These are phyloP conservation scores for Pomacea canaliculata DNA, from an alignment of 2,888 invertebrate genomes.

Conservation along the genomic window DNA sequence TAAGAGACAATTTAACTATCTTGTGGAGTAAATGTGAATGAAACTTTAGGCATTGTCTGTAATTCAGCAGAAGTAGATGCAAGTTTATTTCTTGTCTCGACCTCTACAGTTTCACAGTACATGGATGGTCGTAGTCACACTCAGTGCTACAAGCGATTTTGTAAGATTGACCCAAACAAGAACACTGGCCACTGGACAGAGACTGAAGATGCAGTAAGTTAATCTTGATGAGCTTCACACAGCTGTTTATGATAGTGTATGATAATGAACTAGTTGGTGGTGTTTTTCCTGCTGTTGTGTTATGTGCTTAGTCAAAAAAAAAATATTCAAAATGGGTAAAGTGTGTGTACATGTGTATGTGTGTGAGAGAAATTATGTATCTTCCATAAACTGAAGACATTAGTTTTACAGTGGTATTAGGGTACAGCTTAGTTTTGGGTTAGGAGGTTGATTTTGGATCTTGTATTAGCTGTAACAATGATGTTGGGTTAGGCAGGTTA, in stretches of 20 bases:
- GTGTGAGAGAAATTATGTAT: no score
- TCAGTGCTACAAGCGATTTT: slow-evolving; percentile 49
- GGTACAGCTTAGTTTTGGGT: no score
- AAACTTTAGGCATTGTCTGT: neutral
- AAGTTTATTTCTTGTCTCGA: neutral
- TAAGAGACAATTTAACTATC: no score
- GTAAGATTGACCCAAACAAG: slow-evolving; percentile 44
- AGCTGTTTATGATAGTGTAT: neutral
- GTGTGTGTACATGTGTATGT: no score
- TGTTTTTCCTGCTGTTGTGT: neutral
- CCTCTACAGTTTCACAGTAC: slow-evolving; percentile 52
- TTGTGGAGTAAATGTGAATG: neutral
- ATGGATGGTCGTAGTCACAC: slow-evolving; percentile 55
- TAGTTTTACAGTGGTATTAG: no score
- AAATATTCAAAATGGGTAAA: no score
- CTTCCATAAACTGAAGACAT: no score
- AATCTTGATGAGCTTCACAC: neutral
- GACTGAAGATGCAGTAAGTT: slow-evolving; percentile 58
- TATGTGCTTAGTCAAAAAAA: neutral
- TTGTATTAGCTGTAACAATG: no score
- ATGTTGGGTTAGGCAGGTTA: no score
- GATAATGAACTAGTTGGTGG: neutral
- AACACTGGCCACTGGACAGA: slow-evolving; percentile 51
- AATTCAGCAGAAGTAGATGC: no score
- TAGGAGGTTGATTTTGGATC: no score